Conservation (phyloP, 2,113 vertebrate genomes). For the Ptilorrhoa leucosticta region DNA sequence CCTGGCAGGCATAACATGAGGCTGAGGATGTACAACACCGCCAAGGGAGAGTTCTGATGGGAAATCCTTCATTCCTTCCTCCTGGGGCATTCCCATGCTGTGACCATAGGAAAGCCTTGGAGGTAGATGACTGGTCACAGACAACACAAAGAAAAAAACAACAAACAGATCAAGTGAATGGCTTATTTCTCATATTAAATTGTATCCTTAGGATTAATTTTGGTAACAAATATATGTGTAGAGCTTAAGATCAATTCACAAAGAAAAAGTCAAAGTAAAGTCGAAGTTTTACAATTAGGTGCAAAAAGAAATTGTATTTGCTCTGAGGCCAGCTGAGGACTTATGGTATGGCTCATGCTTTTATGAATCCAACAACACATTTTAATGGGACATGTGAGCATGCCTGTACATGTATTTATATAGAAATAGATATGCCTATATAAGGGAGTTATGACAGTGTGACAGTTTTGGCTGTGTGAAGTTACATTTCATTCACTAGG, state of each 20-base stretch:
- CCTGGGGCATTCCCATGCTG: not conserved
- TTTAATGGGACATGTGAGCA: not conserved
- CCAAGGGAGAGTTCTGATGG: not conserved
- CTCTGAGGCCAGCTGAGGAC: not conserved
- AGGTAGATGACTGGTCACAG: not conserved
- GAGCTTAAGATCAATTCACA: not conserved
- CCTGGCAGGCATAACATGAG: rapidly evolving
- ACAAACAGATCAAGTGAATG: not conserved
- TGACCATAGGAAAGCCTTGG: not conserved
- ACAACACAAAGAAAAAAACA: not conserved
- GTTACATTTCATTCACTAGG: not conserved
- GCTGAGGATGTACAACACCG: not conserved
- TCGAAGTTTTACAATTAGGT: not conserved
- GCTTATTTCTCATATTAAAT: not conserved
- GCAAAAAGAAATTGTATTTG: not conserved
- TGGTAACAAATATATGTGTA: not conserved
- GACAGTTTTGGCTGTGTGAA: not conserved
- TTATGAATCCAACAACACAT: not conserved
- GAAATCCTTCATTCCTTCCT: not conserved
- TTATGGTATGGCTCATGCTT: not conserved
- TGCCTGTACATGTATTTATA: not conserved
- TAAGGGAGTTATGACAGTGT: not conserved
- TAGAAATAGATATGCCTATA: not conserved
- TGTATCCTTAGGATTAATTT: not conserved
- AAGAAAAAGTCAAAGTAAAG: not conserved